Conservation (phyloP, 2,797 vertebrate species). For the Peromyscus melanophrys region DNA sequence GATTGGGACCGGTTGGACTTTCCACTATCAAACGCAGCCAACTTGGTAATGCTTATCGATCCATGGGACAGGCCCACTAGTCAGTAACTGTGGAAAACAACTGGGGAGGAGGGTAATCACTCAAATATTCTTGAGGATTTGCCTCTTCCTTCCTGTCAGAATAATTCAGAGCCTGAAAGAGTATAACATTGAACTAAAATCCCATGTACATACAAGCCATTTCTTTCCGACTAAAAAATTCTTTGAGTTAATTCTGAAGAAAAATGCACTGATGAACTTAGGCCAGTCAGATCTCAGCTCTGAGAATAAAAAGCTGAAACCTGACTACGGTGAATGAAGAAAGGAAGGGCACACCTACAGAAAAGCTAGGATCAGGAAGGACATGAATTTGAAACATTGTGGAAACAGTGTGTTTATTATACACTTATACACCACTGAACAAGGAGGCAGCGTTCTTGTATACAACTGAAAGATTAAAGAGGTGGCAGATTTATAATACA, state of each 20-base stretch:
- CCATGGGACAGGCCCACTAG: background rate
- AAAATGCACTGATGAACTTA: background rate
- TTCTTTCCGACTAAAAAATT: background rate
- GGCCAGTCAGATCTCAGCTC: constrained; percentile 7
- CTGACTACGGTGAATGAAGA: background rate
- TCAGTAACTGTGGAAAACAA: background rate
- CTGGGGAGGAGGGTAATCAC: background rate
- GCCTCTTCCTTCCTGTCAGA: background rate
- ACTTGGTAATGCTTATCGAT: background rate
- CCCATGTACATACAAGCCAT: background rate
- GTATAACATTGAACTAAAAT: background rate
- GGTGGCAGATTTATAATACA: background rate
- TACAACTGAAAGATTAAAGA: no score
- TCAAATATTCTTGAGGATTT: background rate
- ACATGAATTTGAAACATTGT: background rate
- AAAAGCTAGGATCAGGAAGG: background rate
- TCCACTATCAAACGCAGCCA: background rate
- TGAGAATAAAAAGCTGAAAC: background rate
- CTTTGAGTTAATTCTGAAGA: background rate
- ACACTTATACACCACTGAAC: background rate
- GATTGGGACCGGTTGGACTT: background rate
- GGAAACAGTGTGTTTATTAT: background rate
- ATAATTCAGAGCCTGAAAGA: constrained; percentile 33
- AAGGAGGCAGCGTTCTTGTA: no score
- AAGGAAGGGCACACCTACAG: background rate